Evolutionary conservation across 2,888 invertebrate genomes (phyloP), one percentile per base, ranked within the genome.

Genomic region (Gastracanthus pulcherrimus): DNA sequence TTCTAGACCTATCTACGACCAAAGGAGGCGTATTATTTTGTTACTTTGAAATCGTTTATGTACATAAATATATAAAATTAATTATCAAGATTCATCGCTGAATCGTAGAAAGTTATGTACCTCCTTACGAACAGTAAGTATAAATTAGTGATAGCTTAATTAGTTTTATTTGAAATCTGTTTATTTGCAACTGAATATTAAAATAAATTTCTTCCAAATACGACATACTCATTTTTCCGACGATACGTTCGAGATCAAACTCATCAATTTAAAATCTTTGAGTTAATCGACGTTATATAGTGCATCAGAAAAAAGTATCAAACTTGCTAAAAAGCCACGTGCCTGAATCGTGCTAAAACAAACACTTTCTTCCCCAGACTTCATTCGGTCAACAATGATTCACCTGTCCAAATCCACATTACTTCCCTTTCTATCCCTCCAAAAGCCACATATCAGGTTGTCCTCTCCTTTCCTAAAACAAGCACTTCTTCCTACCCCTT

Each of bases 1-100:
- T 19, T 23, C 38, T 45, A 76, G 11, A 38, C 34, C 23, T 67
- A 76, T 76, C 66, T 67, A 67, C 38, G 55, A 19, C 58, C n/a
- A 9, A 11, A 5, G 7, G 4, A 58, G 13, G 3, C 13, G 41
- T 13, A 23, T 58, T 3, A 3, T 58, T 58, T 58, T 58, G 26
- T 7, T 13, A 26, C 11, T 11, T 58, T 58, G 1, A 62, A 31
- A n/a, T 34, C 16, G 7, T 60, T 36, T 60, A 60, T 60, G 29
- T 31, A 5, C n/a, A 31, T 1, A 31, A 31, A 16, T n/a, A n/a
- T n/a, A n/a, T n/a, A n/a, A n/a, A n/a, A n/a, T n/a, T n/a, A n/a
- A n/a, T n/a, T n/a, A n/a, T n/a, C n/a, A n/a, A n/a, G n/a, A n/a
- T n/a, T n/a, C n/a, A n/a, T n/a, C n/a, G n/a, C n/a, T n/a, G n/a